Conservation (phyloP, 2,797 vertebrate genomes). For the Emys orbicularis region DNA sequence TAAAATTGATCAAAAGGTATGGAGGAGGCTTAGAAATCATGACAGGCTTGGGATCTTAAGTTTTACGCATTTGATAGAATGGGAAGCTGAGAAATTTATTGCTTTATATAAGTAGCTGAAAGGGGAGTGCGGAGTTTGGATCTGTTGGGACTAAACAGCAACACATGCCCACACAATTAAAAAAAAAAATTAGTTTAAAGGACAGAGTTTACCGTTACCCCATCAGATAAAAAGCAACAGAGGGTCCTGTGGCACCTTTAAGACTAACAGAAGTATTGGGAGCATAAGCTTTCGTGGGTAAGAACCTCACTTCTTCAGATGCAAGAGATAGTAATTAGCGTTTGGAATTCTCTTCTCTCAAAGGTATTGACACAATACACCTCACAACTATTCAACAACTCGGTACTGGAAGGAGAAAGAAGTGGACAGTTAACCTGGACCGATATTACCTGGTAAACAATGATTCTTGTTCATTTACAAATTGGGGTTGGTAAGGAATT, state of each 20-base stretch:
- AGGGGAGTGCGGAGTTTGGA: not conserved
- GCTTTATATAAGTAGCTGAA: slow-evolving; percentile 29
- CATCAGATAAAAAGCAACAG: not conserved
- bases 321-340: not conserved
- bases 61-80: slow-evolving; percentile 17
- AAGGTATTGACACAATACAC: not conserved
- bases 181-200: slow-evolving; percentile 3
- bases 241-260: too few relatives aligned
- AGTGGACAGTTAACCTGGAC: not conserved
- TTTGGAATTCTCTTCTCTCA: slow-evolving; percentile 23
- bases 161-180: slow-evolving; percentile 16
- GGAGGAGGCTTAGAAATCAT: slow-evolving; percentile 6
- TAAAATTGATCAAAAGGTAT: not conserved
- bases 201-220: slow-evolving; percentile 32
- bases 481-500: not conserved
- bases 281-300: too few relatives aligned
- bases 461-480: not conserved
- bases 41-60: not conserved
- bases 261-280: too few relatives aligned
- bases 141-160: slow-evolving; percentile 31
- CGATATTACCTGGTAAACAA: not conserved
- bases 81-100: slow-evolving; percentile 38
- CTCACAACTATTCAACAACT: not conserved
- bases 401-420: not conserved
- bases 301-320: too few relatives aligned